Base-by-base conservation (phyloP, 1,140 invertebrate genomes). In the Nephila pilipes region DNA sequence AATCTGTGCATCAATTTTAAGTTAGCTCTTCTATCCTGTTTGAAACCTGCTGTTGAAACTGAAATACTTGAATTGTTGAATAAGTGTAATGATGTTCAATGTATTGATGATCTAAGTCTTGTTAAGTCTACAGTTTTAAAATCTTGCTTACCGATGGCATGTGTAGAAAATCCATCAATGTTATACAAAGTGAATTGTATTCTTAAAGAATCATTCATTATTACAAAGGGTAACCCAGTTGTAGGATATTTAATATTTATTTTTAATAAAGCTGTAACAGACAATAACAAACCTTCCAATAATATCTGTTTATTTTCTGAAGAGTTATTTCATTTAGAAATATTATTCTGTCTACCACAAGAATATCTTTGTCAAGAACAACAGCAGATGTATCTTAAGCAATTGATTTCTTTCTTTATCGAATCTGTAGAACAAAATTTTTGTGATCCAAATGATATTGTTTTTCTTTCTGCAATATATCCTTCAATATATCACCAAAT, bases 291-390 rank as follows among this genome's bases (percentile, higher is more conserved):
- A n/a, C 8, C 29, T 46, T 20, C 16, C 63, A 18, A 10, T 18
- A n/a, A 1, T 16, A 83, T 63, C 6, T 38, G 36, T 46, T 12
- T 91, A 8, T 83, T 91, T 91, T 18, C 54, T 58, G 79, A 91
- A 38, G 29, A 91, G 0, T 60, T 91, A 20, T 38, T n/a, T 60
- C 89, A 91, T 46, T 38, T 91, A 25, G 89, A 81, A 91, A 46
- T 83, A 1, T 60, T 91, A 46, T 63, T 91, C 8, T 83, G 55
- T 60, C 16, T 58, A 22, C 89, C 79, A 16, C 58, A 46, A 10
- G 6, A 36, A 25, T 29, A 20, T 58, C 38, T 81, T n/a, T 46
- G 2, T 10, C n/a, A 83, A 2, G 18, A 91, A 25, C 54, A 91
- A 8, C 54, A 91, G 16, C n/a, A 29, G 25, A 25, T 60, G 6